Evolutionary conservation across 2,888 invertebrate genomes (phyloP).

Genomic region (Brachylomia viminalis): DNA sequence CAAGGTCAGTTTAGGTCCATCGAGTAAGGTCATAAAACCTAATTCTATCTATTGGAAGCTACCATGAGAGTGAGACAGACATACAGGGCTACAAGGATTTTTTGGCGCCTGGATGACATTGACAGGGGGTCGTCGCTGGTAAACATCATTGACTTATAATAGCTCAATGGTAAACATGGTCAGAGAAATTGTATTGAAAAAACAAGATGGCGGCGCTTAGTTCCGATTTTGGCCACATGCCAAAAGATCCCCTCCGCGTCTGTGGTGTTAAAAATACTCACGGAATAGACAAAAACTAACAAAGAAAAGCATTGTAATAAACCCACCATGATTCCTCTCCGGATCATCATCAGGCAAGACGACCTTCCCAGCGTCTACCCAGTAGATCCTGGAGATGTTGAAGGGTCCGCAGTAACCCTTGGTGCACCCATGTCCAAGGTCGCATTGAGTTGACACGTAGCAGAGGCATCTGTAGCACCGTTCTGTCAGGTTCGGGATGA

Average conservation of each 20-base stretch:
- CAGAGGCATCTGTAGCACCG: conserved; percentile 91
- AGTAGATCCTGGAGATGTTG: conserved; percentile 91
- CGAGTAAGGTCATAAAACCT: background rate
- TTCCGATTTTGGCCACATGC: no score
- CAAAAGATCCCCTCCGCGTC: no score
- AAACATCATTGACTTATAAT: no score
- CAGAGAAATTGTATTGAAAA: background rate
- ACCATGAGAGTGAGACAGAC: background rate
- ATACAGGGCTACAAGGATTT: background rate
- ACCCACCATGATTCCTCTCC: conserved; percentile 85
- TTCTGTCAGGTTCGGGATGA: conserved; percentile 86
- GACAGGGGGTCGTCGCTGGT: background rate
- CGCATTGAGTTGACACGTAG: conserved; percentile 89
- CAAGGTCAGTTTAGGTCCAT: background rate
- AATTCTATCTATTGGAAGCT: background rate
- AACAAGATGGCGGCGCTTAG: background rate
- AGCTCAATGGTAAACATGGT: no score
- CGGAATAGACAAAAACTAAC: background rate
- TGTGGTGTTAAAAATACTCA: background rate
- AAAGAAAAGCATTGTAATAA: background rate
- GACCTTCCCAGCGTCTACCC: conserved; percentile 91
- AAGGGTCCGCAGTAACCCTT: conserved; percentile 90
- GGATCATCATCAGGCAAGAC: conserved; percentile 90
- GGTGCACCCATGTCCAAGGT: conserved; percentile 85
- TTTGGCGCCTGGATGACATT: background rate